Conservation (phyloP, 2,888 invertebrate species). For the Acleris holmiana region DNA sequence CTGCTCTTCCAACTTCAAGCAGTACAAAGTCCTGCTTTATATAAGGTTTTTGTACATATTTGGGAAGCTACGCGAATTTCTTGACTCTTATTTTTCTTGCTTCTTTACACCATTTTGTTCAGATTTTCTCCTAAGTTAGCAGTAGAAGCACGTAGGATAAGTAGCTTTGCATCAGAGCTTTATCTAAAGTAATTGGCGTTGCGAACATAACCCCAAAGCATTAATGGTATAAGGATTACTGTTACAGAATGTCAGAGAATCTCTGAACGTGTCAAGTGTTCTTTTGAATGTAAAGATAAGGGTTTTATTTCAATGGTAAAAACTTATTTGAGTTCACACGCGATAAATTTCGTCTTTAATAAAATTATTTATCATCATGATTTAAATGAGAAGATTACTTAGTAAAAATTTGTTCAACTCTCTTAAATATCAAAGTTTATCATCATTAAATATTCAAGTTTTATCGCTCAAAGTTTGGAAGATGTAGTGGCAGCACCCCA, state of each 20-base stretch:
- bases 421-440: too few relatives aligned
- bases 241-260: neutral
- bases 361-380: too few relatives aligned
- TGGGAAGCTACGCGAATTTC: neutral
- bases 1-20: too few relatives aligned
- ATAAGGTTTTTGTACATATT: neutral
- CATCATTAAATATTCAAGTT: too few relatives aligned
- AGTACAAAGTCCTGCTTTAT: too few relatives aligned
- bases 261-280: neutral
- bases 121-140: neutral
- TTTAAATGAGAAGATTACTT: too few relatives aligned
- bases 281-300: neutral
- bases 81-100: neutral
- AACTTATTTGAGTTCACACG: too few relatives aligned
- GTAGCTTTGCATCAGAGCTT: neutral
- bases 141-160: neutral
- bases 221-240: neutral
- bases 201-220: neutral
- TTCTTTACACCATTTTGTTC: neutral
- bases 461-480: too few relatives aligned
- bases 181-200: neutral
- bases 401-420: too few relatives aligned
- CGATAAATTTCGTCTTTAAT: too few relatives aligned
- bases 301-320: too few relatives aligned
- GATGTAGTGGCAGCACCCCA: too few relatives aligned